phyloP scores from a whole-genome alignment of 1,140 invertebrate species.

The Uloborus diversus region DNA sequence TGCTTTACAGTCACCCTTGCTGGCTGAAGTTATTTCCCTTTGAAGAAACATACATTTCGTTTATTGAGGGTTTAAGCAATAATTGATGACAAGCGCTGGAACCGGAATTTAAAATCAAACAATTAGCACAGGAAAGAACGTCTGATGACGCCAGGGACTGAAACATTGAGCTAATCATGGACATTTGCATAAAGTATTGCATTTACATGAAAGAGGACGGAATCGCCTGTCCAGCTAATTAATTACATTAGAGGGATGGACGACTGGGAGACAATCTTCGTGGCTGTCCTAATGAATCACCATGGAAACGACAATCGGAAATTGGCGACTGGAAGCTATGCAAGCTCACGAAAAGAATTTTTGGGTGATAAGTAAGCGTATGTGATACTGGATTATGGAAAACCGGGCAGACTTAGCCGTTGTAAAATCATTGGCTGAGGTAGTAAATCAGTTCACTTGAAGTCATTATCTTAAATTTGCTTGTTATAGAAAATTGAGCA shows the following conservation, averaged over 20 bases:
- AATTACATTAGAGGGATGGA: not conserved
- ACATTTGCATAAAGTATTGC: constrained; percentile 17
- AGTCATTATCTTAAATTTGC: too few relatives aligned
- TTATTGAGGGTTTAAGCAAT: too few relatives aligned
- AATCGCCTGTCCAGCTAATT: not conserved
- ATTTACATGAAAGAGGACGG: constrained; percentile 1
- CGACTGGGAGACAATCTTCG: not conserved
- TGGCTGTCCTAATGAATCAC: not conserved
- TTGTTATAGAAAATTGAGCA: too few relatives aligned
- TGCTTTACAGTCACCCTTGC: not conserved
- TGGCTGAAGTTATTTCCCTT: too few relatives aligned
- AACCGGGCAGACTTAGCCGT: too few relatives aligned
- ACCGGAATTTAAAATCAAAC: not conserved
- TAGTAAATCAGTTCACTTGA: too few relatives aligned
- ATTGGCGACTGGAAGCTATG: not conserved
- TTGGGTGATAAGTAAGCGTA: too few relatives aligned
- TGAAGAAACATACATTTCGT: too few relatives aligned
- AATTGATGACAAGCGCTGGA: too few relatives aligned
- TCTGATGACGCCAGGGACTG: not conserved
- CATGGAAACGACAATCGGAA: not conserved
- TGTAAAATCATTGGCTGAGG: too few relatives aligned
- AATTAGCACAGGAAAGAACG: not conserved
- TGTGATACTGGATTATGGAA: too few relatives aligned
- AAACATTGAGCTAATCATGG: not conserved
- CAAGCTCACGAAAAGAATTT: too few relatives aligned